Percentiles rank a stretch among this genome's conserved stretches.
phyloP scores from a whole-genome alignment of 2,797 vertebrate genomes.

The Trichosurus vulpecula region DNA sequence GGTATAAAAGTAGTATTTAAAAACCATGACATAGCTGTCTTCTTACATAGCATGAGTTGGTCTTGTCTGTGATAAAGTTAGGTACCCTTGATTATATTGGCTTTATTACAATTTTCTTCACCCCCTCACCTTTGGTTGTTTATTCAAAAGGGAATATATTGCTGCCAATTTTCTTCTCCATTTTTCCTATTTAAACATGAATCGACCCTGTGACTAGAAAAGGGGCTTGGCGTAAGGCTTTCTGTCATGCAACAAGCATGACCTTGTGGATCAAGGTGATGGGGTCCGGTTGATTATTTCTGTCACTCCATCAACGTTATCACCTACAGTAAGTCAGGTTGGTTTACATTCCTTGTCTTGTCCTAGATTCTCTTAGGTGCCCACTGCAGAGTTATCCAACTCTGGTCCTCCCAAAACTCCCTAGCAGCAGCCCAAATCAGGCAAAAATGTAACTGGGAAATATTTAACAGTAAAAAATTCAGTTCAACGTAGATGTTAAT shows the following conservation, averaged over 20 bases:
- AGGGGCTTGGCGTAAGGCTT: not conserved
- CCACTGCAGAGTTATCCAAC: not conserved
- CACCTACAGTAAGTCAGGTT: too few relatives aligned
- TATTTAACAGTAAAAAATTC: not conserved
- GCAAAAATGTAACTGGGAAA: not conserved
- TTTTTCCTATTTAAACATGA: not conserved
- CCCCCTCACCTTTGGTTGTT: not conserved
- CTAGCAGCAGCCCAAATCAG: not conserved
- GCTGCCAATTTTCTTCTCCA: not conserved
- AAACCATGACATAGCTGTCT: not conserved
- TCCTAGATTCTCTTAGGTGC: not conserved
- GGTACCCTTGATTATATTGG: not conserved
- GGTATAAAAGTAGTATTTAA: not conserved
- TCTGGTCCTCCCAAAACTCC: not conserved
- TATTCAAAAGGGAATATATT: not conserved
- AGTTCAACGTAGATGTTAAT: not conserved
- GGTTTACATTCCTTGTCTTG: not conserved
- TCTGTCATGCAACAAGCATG: too few relatives aligned
- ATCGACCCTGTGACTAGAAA: not conserved
- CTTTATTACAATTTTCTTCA: not conserved
- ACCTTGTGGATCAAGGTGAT: not conserved
- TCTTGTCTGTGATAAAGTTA: not conserved
- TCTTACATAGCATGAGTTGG: not conserved
- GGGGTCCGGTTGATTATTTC: not conserved
- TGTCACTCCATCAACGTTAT: not conserved